Evolutionary conservation across 2,888 invertebrate genomes (phyloP), one percentile per base, ranked within the genome.

Genomic region (Oscheius onirici): DNA sequence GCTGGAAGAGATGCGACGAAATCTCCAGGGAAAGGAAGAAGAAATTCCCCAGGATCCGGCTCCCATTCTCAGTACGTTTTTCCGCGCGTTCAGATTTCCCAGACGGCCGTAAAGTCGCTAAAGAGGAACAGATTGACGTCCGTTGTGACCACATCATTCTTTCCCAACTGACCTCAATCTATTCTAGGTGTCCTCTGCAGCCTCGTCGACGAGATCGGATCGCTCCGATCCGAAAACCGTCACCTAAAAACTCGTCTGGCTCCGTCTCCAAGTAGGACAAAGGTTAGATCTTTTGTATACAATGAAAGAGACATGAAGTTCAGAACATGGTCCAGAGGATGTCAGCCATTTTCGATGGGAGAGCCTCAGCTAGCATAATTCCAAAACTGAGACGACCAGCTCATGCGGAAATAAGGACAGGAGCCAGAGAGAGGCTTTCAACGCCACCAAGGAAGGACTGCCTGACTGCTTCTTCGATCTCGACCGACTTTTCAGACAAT

Each of bases 141-240:
- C 46, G 41, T 2, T 60, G 60, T 44, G 46, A 51, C 49, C 15
- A 22, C 26, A 28, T 52, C 15, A 22, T 65, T 65, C 6, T 26
- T 34, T 28, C 40, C 60, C 2, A 22, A 20, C 20, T 61, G 22
- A 22, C 11, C 8, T 24, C 46, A 26, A 46, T 20, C n/a, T 44
- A n/a, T 75, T 86, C 67, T 72, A 86, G 86, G 82, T 60, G 84
- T 85, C 17, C 74, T 86, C 0, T 87, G 84, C 74, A 80, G 79
- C 67, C 74, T 86, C n/a, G 84, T 87, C 24, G 81, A 81, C 54
- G 86, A 86, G 66, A 87, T 86, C 58, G 79, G 83, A 10, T 77
- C 83, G 15, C 77, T 86, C 28, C 81, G 85, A 28, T 80, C 76
- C 40, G 82, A 86, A 66, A 86, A 86, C 66, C 78, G 80, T 41